Evolutionary conservation across 2,888 invertebrate genomes (phyloP), one percentile per base, ranked within the genome.

Genomic region (Tiliacea aurago): DNA sequence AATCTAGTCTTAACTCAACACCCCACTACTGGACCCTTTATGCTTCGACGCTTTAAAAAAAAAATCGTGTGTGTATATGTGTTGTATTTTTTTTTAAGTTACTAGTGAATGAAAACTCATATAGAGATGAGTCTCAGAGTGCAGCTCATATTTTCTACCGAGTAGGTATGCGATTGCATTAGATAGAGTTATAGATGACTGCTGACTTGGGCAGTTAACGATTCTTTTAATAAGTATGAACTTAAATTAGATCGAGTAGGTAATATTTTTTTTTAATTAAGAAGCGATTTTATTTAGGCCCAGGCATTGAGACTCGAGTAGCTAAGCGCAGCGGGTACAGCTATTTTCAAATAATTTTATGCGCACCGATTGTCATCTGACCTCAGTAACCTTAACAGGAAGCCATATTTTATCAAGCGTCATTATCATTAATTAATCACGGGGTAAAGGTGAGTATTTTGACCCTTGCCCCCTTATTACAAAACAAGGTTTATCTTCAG

Each of bases 301-400:
- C 9, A 41, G 0, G n/a, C 7, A n/a, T 15, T 9, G 6, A 4
- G 18, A 15, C 3, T 65, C 20, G 28, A 63, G 2, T 13, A 28
- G 7, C 4, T 64, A 49, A 62, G n/a, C 41, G 11, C 45, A 9
- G 5, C 10, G 9, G 10, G 45, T 13, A 13, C 15, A 23, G 41
- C 41, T 56, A 51, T 41, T 66, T 66, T 49, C n/a, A 13, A 41
- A 58, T 49, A 51, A 49, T 47, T 41, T n/a, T 79, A 62, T 58
- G 51, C 56, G 6, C 15, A 9, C 9, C 7, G 61, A 69, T 73
- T 78, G 23, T 18, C 51, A 70, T 66, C 62, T 70, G 47, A 66
- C 33, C 62, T 66, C 53, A 2, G 23, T 33, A 18, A 62, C 37
- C 53, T n/a, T 41, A 47, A 28, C 56, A 74, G 80, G 79, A 78